Percentiles rank a stretch among this genome's conserved stretches.
phyloP scores from a whole-genome alignment of 2,113 vertebrate species.

The Caloenas nicobarica region DNA sequence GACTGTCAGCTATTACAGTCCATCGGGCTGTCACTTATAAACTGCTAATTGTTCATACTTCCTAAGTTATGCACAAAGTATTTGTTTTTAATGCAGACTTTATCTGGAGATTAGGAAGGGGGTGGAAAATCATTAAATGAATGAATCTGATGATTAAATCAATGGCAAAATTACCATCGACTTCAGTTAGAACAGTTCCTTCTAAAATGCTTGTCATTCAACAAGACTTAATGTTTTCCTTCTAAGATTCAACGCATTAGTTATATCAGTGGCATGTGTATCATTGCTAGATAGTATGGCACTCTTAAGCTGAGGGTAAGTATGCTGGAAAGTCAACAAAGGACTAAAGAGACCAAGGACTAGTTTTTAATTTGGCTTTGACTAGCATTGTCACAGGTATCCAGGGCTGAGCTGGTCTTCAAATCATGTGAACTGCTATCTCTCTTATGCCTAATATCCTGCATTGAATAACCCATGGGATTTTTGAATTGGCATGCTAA shows the following conservation, averaged over 20 bases:
- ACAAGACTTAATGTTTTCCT: background rate
- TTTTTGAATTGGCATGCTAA: background rate
- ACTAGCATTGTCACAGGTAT: fast-evolving
- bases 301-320: background rate
- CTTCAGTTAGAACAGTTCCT: background rate
- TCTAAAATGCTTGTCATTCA: background rate
- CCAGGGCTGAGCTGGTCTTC: background rate
- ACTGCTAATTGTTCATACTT: background rate
- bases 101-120: background rate
- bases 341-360: background rate
- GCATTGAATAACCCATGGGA: fast-evolving
- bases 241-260: background rate
- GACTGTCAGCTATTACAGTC: background rate
- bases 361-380: background rate
- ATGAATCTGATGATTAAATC: background rate
- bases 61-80: background rate
- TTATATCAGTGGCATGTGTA: background rate
- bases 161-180: background rate
- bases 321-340: background rate
- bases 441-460: background rate
- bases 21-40: background rate
- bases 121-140: background rate
- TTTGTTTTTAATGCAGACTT: background rate
- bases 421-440: background rate
- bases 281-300: no score